Evolutionary conservation across 1,140 invertebrate species (phyloP).

Genomic region (Drosophila pectinifera): DNA sequence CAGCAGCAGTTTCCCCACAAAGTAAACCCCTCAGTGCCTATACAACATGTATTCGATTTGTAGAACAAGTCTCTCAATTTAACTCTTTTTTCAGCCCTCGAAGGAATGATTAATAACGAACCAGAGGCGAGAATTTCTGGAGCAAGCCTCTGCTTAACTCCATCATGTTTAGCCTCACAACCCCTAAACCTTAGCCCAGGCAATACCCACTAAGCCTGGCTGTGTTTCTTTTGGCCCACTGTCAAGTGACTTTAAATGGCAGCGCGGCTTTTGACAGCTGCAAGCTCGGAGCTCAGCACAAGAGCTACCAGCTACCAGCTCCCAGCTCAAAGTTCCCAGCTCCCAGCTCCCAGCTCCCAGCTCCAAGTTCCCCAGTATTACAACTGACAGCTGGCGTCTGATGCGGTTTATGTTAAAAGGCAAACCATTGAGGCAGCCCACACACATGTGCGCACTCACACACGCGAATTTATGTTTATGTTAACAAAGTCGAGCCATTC

Average conservation of each 20-base stretch:
- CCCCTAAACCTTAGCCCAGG: background rate
- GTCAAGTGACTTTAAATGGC: conserved; percentile 77
- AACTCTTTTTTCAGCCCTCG: background rate
- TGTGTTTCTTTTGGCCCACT: conserved; percentile 35
- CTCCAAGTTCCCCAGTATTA: conserved; percentile 53
- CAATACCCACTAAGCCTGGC: conserved; percentile 20
- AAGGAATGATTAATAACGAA: conserved; percentile 18
- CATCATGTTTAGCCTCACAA: background rate
- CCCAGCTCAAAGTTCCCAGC: conserved; percentile 6
- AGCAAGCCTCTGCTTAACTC: conserved; percentile 18
- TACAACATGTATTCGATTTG: conserved; percentile 11
- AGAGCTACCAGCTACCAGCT: background rate
- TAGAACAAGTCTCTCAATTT: background rate
- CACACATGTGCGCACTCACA: conserved; percentile 22
- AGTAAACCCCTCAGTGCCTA: background rate
- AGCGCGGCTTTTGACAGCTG: conserved; percentile 76
- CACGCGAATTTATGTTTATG: conserved; percentile 78
- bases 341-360: background rate
- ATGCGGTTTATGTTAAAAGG: conserved; percentile 75
- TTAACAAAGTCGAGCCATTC: conserved; percentile 81
- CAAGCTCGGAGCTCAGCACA: conserved; percentile 44
- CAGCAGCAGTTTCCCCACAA: too few species aligned
- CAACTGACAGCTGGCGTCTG: conserved; percentile 78
- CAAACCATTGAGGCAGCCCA: conserved; percentile 20
- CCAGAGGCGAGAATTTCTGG: conserved; percentile 2